Evolutionary conservation across 2,797 vertebrate species (phyloP).

Genomic region (Neosilurus hyrtlii): DNA sequence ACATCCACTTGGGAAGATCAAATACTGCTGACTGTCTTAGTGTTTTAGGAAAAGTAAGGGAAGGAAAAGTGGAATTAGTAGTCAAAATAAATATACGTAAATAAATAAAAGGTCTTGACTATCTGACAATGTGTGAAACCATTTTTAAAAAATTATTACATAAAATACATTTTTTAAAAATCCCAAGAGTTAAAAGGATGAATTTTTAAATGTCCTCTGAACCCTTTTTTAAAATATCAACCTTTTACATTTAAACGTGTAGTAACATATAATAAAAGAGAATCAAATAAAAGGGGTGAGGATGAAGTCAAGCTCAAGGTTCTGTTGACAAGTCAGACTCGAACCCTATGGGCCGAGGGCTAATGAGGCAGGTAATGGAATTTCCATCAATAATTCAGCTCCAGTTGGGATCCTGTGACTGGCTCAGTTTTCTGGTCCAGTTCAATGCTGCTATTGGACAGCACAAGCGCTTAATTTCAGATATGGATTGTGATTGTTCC

Average conservation of each 20-base stretch:
- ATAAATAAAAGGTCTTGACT: not conserved
- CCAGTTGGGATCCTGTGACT: conserved; percentile 66
- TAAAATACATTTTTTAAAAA: not conserved
- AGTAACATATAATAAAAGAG: conserved; percentile 31
- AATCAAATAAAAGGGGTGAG: conserved; percentile 42
- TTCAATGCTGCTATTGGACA: conserved; percentile 60
- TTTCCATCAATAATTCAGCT: conserved; percentile 85
- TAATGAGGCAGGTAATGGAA: conserved; percentile 75
- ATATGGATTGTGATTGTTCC: conserved; percentile 47
- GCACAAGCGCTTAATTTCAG: conserved; percentile 38
- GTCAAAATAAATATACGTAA: not conserved
- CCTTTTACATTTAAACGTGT: conserved; percentile 9
- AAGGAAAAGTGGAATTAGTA: not conserved
- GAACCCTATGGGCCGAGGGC: conserved; percentile 45
- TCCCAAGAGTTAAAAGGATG: not conserved
- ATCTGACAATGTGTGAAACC: not conserved
- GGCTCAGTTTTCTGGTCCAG: conserved; percentile 73
- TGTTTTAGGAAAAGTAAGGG: not conserved
- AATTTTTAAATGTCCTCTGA: not conserved
- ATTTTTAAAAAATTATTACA: not conserved
- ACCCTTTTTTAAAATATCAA: conserved; percentile 14
- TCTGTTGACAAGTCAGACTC: conserved; percentile 52
- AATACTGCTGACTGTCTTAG: not conserved
- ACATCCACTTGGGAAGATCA: not conserved
- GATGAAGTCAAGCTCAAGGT: conserved; percentile 36